Conservation (phyloP, 2,113 vertebrate genomes). For the Polyodon spathula region DNA sequence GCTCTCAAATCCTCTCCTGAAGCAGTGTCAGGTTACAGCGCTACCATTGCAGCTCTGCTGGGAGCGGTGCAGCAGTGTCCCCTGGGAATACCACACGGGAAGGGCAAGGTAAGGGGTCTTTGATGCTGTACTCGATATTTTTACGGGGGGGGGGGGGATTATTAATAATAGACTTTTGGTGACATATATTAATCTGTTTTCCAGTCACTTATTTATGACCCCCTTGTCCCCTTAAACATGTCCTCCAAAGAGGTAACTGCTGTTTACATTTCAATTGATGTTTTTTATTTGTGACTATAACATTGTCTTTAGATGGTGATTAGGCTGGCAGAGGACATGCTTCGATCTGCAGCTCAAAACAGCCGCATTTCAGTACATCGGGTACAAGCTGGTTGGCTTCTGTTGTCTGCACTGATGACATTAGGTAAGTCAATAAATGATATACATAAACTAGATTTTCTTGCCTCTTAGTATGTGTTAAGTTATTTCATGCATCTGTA, state of each 20-base stretch:
- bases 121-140: no score
- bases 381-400: constrained; percentile 79
- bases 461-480: no score
- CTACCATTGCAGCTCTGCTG: constrained; percentile 76
- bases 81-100: constrained; percentile 83
- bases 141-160: no score
- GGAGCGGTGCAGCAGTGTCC: constrained; percentile 75
- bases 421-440: constrained; percentile 55
- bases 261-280: no score
- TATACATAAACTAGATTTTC: constrained; percentile 4
- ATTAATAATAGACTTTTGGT: no score
- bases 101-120: constrained; percentile 68
- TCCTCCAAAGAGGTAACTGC: no score
- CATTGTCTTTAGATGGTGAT: constrained; percentile 62
- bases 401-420: constrained; percentile 75
- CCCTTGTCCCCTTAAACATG: no score
- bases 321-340: constrained; percentile 72
- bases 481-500: no score
- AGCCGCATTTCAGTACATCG: constrained; percentile 77
- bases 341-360: constrained; percentile 81
- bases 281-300: constrained; percentile 22
- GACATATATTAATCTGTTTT: no score
- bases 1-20: constrained; percentile 73
- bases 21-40: constrained; percentile 78
- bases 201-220: no score